These are phyloP conservation scores for Scomberomorus guttatus DNA, from an alignment of 2,797 vertebrate genomes.

Conservation along the genomic window DNA sequence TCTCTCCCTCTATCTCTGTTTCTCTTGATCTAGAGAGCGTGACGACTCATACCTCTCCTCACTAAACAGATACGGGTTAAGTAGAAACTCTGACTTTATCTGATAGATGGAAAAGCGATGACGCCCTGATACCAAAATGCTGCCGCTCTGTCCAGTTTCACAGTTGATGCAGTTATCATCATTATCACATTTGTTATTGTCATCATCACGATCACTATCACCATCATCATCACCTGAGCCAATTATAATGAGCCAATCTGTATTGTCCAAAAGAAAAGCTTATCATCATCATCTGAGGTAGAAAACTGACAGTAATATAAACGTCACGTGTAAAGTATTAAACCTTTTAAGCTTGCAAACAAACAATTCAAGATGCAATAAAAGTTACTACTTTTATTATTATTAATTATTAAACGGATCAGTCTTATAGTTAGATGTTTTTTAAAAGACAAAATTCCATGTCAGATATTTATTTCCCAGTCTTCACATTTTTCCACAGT, in stretches of 20 bases:
- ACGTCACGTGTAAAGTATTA: neutral
- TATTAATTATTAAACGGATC: no score
- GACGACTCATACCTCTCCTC: neutral
- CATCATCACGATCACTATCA: no score
- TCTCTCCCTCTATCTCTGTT: neutral
- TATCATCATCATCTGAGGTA: neutral
- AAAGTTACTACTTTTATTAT: no score
- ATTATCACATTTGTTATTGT: no score
- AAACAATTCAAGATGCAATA: neutral
- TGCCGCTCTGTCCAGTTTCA: no score
- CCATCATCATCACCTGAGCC: no score
- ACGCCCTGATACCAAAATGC: no score
- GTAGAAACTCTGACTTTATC: constrained; percentile 5
- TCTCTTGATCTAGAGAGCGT: neutral
- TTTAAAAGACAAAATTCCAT: neutral
- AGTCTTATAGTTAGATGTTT: no score
- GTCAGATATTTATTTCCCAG: neutral
- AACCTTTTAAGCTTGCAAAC: neutral
- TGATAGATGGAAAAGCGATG: neutral
- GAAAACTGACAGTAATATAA: neutral
- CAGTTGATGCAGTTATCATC: no score
- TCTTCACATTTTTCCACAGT: neutral
- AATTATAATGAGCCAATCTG: no score
- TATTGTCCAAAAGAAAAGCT: neutral
- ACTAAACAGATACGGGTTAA: neutral